Percentiles rank a stretch among this genome's conserved stretches.
phyloP scores from a whole-genome alignment of 2,797 vertebrate genomes.

The Coccyzus lansbergi region DNA sequence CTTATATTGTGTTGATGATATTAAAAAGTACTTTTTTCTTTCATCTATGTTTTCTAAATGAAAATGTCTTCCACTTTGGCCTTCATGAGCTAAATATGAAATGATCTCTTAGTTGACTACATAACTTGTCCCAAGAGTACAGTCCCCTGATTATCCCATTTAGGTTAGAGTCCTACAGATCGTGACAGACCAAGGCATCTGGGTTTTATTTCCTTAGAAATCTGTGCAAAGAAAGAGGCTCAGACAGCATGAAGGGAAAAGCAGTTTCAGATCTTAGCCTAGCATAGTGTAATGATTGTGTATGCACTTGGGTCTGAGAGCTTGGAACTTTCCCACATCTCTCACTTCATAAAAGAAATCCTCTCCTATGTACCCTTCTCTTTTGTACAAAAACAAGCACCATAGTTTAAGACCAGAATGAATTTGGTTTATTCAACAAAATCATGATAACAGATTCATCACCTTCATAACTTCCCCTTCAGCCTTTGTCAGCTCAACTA shows the following conservation, averaged over 20 bases:
- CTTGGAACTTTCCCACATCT: background rate
- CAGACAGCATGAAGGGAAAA: accelerated
- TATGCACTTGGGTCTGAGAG: accelerated
- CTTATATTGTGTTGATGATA: background rate
- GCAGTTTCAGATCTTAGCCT: background rate
- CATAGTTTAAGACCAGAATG: background rate
- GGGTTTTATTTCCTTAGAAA: background rate
- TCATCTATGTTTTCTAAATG: background rate
- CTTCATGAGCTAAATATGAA: background rate
- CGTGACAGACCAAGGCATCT: background rate
- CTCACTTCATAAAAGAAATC: background rate
- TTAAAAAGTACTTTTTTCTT: background rate
- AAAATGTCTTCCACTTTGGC: background rate
- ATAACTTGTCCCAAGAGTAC: background rate
- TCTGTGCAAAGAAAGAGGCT: background rate
- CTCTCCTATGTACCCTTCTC: background rate
- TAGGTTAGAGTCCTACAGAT: background rate
- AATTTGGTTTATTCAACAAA: background rate
- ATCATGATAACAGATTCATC: accelerated
- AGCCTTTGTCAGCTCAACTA: background rate
- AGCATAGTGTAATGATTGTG: accelerated
- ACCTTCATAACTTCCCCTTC: background rate
- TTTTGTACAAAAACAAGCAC: background rate
- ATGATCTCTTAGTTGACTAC: background rate
- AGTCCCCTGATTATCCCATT: background rate